Base-by-base conservation (phyloP, 2,113 vertebrate genomes). In the Ptychochromis oligacanthus region DNA sequence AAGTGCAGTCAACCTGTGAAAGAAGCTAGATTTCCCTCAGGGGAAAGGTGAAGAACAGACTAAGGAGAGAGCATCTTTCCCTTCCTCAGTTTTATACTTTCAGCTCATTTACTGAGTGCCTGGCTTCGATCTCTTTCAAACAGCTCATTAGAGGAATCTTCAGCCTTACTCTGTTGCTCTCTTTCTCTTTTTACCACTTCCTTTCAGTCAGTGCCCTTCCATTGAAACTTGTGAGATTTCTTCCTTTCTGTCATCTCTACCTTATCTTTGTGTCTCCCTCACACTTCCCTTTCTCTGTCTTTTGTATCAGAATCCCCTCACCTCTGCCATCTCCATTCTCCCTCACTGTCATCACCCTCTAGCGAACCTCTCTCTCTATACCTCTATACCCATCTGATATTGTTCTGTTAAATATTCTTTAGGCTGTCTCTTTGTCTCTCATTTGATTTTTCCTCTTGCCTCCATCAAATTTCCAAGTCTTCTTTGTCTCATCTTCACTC, bases 141-240 rank as follows among this genome's bases (percentile, higher is more conserved):
- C 46, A 86, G 84, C 86, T 90, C 83, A 90, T 91, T 90, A 90
- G 81, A 87, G 62, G 46, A 81, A 26, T 77, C 72, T 80, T 84
- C 58, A 36, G 59, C 40, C 76, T 79, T 38, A 13, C 65, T 46
- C 40, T 56, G 34, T 28, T 54, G 20, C 65, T 72, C 40, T 77
- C 36, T 24, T 12, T 83, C 36, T 65, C 40, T 82, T 77, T 79
- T 43, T 81, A 12, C 24, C 4, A 46, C 40, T 46, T 74, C 15
- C 31, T 22, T 81, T 70, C 40, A 28, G 54, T 18, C 20, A n/a
- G 40, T 82, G 80, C 20, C 60, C 72, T 79, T 92, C 80, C 56
- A 76, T 76, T 18, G n/a, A 40, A 83, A 56, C 56, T 72, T 57
- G 61, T 59, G 78, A 49, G 65, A 76, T 56, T 49, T 28, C 34